A percentile compares a stretch with the other conserved stretches of the same genome.
Conservation (phyloP, 2,797 vertebrate species). For the Vireo griseus region DNA sequence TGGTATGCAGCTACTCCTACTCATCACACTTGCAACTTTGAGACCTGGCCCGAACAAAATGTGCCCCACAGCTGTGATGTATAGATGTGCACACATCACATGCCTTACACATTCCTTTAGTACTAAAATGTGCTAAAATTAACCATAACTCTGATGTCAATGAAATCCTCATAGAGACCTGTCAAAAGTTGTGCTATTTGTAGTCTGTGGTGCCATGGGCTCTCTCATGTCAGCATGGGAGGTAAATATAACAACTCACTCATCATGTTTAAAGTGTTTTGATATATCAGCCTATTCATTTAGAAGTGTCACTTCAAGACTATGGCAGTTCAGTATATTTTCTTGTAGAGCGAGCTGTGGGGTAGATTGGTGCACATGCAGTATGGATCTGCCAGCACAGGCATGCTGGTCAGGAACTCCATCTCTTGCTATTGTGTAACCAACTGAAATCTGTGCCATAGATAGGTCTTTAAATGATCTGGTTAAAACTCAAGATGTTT, state of each 20-base stretch:
- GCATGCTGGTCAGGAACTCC: background rate
- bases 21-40: background rate
- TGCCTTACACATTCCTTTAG: background rate
- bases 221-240: background rate
- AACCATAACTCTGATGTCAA: background rate
- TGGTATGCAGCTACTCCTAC: background rate
- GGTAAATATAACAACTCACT: background rate
- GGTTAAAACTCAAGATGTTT: background rate
- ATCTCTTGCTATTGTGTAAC: background rate
- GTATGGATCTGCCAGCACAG: background rate
- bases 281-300: background rate
- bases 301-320: background rate
- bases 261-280: background rate
- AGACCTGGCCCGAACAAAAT: background rate
- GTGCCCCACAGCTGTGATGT: background rate
- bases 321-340: background rate
- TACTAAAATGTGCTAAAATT: background rate
- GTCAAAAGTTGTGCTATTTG: background rate
- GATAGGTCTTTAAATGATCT: background rate
- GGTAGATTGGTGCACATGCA: rapidly evolving
- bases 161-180: background rate
- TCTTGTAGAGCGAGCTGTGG: background rate
- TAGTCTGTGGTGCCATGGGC: background rate
- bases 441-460: background rate
- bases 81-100: background rate